A percentile compares a stretch with the other conserved stretches of the same genome.
phyloP scores from a whole-genome alignment of 2,888 invertebrate species.

The Drosophila melanosoma region DNA sequence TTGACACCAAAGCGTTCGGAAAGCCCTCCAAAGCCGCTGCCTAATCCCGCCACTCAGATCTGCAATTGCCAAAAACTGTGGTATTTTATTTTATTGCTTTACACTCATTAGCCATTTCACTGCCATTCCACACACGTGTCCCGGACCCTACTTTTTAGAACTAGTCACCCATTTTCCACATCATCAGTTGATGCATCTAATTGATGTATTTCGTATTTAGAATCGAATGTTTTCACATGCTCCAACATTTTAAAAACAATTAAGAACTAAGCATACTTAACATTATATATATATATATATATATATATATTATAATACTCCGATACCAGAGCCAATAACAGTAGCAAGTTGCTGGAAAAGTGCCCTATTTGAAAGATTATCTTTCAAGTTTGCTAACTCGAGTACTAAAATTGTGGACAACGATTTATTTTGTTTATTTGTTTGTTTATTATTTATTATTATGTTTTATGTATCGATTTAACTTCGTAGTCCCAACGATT shows the following conservation, averaged over 20 bases:
- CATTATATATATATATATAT: too few species aligned
- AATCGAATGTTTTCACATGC: conserved; percentile 54
- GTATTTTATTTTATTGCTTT: conserved; percentile 1
- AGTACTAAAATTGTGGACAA: neutral
- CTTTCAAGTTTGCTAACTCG: neutral
- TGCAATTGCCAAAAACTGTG: conserved; percentile 24
- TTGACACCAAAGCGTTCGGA: conserved; percentile 26
- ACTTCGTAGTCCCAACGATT: too few species aligned
- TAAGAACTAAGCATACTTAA: too few species aligned
- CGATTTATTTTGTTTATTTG: too few species aligned
- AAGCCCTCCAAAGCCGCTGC: conserved; percentile 20
- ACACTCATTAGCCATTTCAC: conserved; percentile 11
- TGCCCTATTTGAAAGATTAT: neutral
- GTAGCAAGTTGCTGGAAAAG: neutral
- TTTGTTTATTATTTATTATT: too few species aligned
- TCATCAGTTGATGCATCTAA: neutral
- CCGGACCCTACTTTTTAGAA: neutral
- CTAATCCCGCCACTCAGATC: conserved; percentile 37
- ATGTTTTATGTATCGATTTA: too few species aligned
- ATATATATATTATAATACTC: neutral
- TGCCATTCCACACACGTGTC: neutral
- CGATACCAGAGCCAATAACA: neutral
- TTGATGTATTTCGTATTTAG: conserved; percentile 52
- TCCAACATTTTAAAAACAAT: too few species aligned
- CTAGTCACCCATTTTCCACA: conserved; percentile 11